Evolutionary conservation across 2,888 invertebrate genomes (phyloP).

Genomic region (Euzophera pinguis): DNA sequence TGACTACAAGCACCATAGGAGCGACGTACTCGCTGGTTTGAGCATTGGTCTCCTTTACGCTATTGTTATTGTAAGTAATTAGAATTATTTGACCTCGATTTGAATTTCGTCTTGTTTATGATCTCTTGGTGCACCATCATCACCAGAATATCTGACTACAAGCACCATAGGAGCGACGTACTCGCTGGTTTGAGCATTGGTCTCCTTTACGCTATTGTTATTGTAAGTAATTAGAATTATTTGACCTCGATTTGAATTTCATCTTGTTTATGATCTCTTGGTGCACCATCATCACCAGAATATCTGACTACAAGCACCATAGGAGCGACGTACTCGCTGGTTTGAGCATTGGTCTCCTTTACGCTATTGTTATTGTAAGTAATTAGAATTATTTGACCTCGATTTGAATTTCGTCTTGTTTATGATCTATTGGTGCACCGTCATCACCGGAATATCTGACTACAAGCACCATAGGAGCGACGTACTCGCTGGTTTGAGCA

Average conservation of each 20-base stretch:
- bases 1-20: constrained; percentile 99
- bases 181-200: constrained; percentile 89
- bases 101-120: too few species aligned
- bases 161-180: constrained; percentile 99
- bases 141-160: constrained; percentile 90
- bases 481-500: constrained; percentile 89
- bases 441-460: constrained; percentile 83
- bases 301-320: constrained; percentile 98
- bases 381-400: too few species aligned
- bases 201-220: constrained; percentile 82
- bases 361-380: constrained; percentile 86
- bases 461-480: constrained; percentile 99
- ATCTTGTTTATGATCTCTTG: too few species aligned
- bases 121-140: too few species aligned
- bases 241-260: too few species aligned
- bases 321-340: constrained; percentile 98
- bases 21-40: constrained; percentile 94
- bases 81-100: too few species aligned
- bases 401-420: too few species aligned
- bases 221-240: constrained; percentile 83
- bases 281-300: constrained; percentile 27
- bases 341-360: constrained; percentile 82
- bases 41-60: constrained; percentile 84
- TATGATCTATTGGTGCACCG: too few species aligned
- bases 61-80: constrained; percentile 83